Base-by-base conservation (phyloP, 2,797 vertebrate species). In the Amazonetta brasiliensis region DNA sequence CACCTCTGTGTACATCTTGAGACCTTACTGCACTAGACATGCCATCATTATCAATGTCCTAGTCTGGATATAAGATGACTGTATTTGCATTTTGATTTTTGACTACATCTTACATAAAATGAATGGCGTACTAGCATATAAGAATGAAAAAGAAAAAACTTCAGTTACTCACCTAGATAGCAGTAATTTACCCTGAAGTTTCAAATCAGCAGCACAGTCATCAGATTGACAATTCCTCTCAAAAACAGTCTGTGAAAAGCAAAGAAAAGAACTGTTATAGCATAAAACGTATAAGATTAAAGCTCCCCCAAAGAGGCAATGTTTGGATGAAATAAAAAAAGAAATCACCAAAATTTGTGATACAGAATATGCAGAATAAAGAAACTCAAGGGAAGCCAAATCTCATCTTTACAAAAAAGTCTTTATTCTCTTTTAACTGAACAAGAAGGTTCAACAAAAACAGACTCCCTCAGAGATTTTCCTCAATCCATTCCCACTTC, bases 151-250 rank as follows among this genome's bases (percentile, higher is more conserved):
- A 11, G 41, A 31, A 68, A 46, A 50, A 72, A 83, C 18, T 72
- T 75, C 50, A 77, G 7, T 4, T 59, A 95, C 98, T 97, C 98
- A 99, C 99, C 99, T 98, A 63, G 99, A 99, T 9, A 99, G 98
- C 96, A 99, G 23, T 87, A 99, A 97, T 91, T 98, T 98, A 79
- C 99, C 99, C 92, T 97, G 98, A 85, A 99, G 98, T 92, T 98
- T 98, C 94, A 99, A 97, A 97, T 99, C 99, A 3, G 99, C 99
- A 4, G 99, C 99, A 30, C 99, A 99, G 97, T 99, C 99, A 41
- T 99, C 99, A 3, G 99, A 99, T 46, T 98, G 98, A 97, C 99
- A 99, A 92, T 99, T 99, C 97, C 99, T 99, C 98, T 99, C 99
- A 97, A 99, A 99, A 97, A 98, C 98, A 12, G 99, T 99, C 99